Conservation (phyloP, 2,888 invertebrate genomes). For the Hypercompe scribonia region DNA sequence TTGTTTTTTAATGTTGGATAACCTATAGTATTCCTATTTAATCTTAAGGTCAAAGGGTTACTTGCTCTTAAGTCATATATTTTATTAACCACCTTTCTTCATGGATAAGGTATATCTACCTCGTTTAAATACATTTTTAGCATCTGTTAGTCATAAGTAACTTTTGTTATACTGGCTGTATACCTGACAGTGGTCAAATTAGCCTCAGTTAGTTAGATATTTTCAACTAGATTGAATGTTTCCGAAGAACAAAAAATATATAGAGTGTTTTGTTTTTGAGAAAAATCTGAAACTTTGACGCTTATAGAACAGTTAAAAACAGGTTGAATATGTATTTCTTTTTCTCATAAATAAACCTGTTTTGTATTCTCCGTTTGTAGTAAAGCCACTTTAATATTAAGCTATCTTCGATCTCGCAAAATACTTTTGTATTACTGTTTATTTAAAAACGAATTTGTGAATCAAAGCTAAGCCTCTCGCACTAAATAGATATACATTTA, state of each 20-base stretch:
- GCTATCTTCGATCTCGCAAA: neutral
- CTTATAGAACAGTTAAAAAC: no score
- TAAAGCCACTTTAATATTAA: neutral
- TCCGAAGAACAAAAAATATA: neutral
- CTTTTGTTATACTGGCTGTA: neutral
- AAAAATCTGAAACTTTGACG: neutral
- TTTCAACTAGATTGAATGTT: neutral
- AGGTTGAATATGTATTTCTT: no score
- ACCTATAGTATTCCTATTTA: constrained; percentile 27
- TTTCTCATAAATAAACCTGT: neutral
- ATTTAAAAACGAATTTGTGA: neutral
- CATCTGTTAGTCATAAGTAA: neutral
- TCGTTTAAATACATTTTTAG: neutral
- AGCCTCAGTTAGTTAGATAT: no score
- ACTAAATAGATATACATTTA: neutral
- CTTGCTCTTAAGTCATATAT: neutral
- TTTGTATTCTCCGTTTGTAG: neutral
- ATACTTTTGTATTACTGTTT: neutral
- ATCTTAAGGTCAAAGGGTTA: constrained; percentile 6
- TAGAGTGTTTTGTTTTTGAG: no score
- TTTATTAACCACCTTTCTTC: neutral
- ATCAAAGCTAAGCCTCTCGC: neutral
- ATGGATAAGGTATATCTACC: neutral
- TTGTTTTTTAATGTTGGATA: constrained; percentile 41
- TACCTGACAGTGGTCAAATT: no score